Evolutionary conservation across 2,888 invertebrate species (phyloP), one percentile per base, ranked within the genome.

Genomic region (Alsophila aescularia): DNA sequence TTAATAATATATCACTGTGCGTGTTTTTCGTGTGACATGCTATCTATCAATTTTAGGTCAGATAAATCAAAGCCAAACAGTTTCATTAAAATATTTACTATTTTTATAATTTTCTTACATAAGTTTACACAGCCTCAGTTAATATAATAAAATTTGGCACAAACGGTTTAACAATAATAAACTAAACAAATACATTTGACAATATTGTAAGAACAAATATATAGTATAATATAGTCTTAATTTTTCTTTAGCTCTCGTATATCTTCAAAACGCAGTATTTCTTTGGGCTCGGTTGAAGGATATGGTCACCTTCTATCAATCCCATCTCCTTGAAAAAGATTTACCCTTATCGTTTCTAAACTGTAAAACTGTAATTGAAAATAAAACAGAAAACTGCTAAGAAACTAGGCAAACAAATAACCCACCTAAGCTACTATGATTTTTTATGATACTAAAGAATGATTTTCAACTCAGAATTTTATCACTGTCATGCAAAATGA

Each of bases 291-390:
- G 52, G 52, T 35, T 53, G 66, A 32, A 64, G 67, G 42, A 54
- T 57, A 44, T 52, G 55, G 58, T 71, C 67, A 66, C 67, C 65
- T 58, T 63, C 68, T 67, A 72, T 68, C 41, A 63, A 60, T 64
- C 67, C 68, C 61, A 70, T 72, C 72, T 84, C 86, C 86, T 86
- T 87, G 79, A 87, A 86, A 82, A 83, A 84, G 66, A 85, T 84
- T 77, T 88, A 88, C 85, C 79, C 87, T 87, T 89, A 90, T 83
- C 70, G 84, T 81, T 79, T 90, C 85, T 89, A 90, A 87, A 89
- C 77, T 86, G 88, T 75, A 82, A 86, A 81, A 89, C 89, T 90
- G 90, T 62, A 90, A 89, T 79, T 74, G 68, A 79, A 85, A 87
- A 58, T 74, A 69, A 79, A 76, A 77, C 58, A 73, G 56, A 73